Evolutionary conservation across 2,888 invertebrate species (phyloP).

Genomic region (Neelides folsomi): DNA sequence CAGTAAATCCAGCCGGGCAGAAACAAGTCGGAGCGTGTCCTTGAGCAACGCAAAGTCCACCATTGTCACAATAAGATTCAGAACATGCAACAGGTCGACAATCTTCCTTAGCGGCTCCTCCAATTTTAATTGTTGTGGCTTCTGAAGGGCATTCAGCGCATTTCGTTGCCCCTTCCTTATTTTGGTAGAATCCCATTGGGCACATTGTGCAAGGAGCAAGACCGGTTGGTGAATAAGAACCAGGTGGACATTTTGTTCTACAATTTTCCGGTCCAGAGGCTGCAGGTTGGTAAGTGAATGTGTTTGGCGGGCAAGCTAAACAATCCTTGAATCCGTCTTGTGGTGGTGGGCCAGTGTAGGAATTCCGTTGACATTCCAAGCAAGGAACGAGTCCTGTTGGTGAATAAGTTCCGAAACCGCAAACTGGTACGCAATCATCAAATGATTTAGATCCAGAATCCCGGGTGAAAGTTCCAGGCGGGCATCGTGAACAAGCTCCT

Average conservation of each 20-base stretch:
- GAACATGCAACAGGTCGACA: conserved; percentile 78
- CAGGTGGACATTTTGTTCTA: conserved; percentile 74
- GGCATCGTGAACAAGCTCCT: conserved; percentile 78
- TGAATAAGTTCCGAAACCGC: conserved; percentile 90
- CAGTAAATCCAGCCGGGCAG: conserved; percentile 71
- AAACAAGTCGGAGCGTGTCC: conserved; percentile 73
- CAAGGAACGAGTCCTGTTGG: conserved; percentile 88
- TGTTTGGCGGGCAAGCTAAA: conserved; percentile 76
- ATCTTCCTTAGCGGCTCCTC: conserved; percentile 67
- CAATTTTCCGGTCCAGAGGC: conserved; percentile 69
- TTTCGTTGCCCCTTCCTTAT: conserved; percentile 63
- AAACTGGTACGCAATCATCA: conserved; percentile 79
- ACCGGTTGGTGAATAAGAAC: conserved; percentile 83
- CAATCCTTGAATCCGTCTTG: conserved; percentile 85
- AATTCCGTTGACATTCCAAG: conserved; percentile 82
- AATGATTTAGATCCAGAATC: conserved; percentile 79
- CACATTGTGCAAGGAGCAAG: conserved; percentile 86
- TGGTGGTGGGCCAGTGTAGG: conserved; percentile 75
- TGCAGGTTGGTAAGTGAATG: conserved; percentile 82
- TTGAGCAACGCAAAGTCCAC: conserved; percentile 68
- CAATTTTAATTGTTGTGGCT: conserved; percentile 68
- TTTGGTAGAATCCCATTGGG: conserved; percentile 83
- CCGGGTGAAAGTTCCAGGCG: conserved; percentile 79
- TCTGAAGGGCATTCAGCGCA: conserved; percentile 84
- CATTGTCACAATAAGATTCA: conserved; percentile 76